Percentiles rank a stretch among this genome's conserved stretches.
These are phyloP conservation scores for Vesta saturnalis DNA, from an alignment of 2,888 invertebrate species.

Conservation along the genomic window DNA sequence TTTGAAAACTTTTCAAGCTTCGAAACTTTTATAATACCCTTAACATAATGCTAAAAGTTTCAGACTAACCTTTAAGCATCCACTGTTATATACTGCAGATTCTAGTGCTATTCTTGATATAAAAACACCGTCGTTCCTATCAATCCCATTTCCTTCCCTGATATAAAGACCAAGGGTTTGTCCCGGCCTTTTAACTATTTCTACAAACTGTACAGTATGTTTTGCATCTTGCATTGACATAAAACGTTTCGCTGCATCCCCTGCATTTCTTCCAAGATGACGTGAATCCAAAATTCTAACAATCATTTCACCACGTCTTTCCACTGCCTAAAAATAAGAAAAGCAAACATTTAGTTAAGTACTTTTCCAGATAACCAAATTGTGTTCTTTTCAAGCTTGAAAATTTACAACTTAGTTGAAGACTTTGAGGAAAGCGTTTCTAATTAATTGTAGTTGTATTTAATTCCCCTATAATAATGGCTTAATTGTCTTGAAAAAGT, in stretches of 20 bases:
- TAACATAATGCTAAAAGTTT: slow-evolving; percentile 21
- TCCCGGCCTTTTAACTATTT: slow-evolving; percentile 98
- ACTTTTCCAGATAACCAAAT: too few species aligned
- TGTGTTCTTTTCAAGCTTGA: not conserved
- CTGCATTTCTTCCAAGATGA: slow-evolving; percentile 86
- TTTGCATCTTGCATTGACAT: slow-evolving; percentile 77
- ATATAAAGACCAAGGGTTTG: slow-evolving; percentile 98
- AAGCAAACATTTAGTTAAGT: slow-evolving; percentile 5
- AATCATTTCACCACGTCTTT: slow-evolving; percentile 94
- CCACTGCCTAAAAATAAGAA: slow-evolving; percentile 67
- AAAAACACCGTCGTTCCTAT: slow-evolving; percentile 95
- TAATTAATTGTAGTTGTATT: slow-evolving; percentile 1
- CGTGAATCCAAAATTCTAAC: slow-evolving; percentile 89
- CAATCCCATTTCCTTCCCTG: slow-evolving; percentile 98
- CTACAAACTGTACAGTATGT: slow-evolving; percentile 86
- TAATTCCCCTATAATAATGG: not conserved
- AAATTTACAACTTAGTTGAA: not conserved
- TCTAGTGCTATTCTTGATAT: slow-evolving; percentile 96
- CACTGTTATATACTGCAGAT: slow-evolving; percentile 96
- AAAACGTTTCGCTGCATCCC: slow-evolving; percentile 89
- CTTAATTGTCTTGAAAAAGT: not conserved
- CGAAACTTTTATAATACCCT: slow-evolving; percentile 20
- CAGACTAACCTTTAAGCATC: slow-evolving; percentile 81
- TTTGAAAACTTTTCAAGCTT: slow-evolving; percentile 20
- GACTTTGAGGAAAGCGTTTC: not conserved